Evolutionary conservation across 2,888 invertebrate genomes (phyloP).

Genomic region (Pterostichus niger): DNA sequence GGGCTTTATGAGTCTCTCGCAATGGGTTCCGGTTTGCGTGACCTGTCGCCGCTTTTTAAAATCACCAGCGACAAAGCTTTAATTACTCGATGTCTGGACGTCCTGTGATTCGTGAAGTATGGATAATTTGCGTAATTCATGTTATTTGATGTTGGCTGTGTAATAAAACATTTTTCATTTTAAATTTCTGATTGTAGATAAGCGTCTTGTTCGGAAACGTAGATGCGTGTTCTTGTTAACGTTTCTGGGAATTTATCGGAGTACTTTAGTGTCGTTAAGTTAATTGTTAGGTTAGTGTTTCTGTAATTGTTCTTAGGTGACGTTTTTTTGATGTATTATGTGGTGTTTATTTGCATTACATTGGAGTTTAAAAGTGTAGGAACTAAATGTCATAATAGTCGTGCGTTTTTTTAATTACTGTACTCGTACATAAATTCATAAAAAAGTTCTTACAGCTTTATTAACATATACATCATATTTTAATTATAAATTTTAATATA

Average conservation of each 20-base stretch:
- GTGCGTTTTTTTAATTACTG: too few species aligned
- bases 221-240: slow-evolving; percentile 37
- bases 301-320: not conserved
- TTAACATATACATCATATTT: too few species aligned
- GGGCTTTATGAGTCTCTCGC: slow-evolving; percentile 24
- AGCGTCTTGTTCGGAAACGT: slow-evolving; percentile 8
- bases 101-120: slow-evolving; percentile 55
- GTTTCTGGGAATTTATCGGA: slow-evolving; percentile 29
- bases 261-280: slow-evolving; percentile 11
- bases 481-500: too few species aligned
- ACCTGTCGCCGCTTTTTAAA: slow-evolving; percentile 49
- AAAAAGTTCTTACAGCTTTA: too few species aligned
- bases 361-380: too few species aligned
- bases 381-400: too few species aligned
- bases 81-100: slow-evolving; percentile 56
- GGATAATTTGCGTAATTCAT: slow-evolving; percentile 58
- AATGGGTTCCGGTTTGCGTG: slow-evolving; percentile 55
- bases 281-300: slow-evolving; percentile 25
- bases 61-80: slow-evolving; percentile 56
- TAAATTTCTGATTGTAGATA: slow-evolving; percentile 34
- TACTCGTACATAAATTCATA: too few species aligned
- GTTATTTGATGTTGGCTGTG: slow-evolving; percentile 38
- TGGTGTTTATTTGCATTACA: too few species aligned
- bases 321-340: too few species aligned
- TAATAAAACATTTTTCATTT: slow-evolving; percentile 55